These are phyloP conservation scores for Bambusicola thoracicus DNA, from an alignment of 2,113 vertebrate genomes.

Conservation along the genomic window DNA sequence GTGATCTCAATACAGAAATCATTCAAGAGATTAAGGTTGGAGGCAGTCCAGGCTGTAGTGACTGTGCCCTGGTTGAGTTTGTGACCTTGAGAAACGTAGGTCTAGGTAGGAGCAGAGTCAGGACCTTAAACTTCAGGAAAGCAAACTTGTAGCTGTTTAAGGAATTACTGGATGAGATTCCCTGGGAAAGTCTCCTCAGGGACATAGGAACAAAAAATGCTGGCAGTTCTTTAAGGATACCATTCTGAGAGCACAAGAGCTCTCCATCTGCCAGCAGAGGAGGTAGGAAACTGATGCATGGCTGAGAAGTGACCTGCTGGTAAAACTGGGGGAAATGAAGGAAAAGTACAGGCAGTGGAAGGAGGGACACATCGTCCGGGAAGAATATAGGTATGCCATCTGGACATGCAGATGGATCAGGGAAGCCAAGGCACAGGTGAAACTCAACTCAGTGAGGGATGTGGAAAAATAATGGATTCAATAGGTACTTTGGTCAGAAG, in stretches of 20 bases:
- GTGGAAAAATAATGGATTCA: not conserved
- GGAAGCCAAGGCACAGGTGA: not conserved
- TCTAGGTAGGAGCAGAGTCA: not conserved
- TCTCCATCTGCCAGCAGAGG: not conserved
- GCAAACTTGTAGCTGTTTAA: not conserved
- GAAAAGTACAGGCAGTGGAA: not conserved
- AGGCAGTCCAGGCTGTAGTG: no score
- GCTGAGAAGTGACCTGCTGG: no score
- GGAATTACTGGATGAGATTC: not conserved
- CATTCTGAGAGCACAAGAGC: not conserved
- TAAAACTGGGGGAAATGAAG: not conserved
- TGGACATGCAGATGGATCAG: not conserved
- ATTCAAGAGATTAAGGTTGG: no score
- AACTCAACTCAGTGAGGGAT: not conserved
- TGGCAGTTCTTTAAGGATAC: not conserved
- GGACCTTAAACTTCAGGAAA: not conserved
- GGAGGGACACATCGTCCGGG: not conserved
- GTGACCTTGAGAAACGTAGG: no score
- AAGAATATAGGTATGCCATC: not conserved
- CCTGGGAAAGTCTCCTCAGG: no score
- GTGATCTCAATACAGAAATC: no score
- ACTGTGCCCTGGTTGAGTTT: no score
- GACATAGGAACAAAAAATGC: no score
- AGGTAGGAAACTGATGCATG: not conserved
- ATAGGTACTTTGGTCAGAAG: not conserved